These are phyloP conservation scores for Bombus confusus DNA, from an alignment of 1,140 invertebrate genomes.

Conservation along the genomic window DNA sequence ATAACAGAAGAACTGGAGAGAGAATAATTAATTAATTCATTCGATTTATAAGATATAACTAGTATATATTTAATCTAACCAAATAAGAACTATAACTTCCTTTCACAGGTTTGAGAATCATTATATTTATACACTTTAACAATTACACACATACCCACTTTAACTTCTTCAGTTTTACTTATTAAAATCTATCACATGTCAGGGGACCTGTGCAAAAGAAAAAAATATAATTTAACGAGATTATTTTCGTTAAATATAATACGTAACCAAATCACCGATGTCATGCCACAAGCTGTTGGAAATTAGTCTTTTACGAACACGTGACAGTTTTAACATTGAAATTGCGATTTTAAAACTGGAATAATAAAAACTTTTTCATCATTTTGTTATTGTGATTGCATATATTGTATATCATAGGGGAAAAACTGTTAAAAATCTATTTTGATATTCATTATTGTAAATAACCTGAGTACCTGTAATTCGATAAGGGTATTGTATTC, in stretches of 20 bases:
- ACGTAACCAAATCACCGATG: neutral
- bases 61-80: neutral
- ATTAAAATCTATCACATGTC: constrained; percentile 1
- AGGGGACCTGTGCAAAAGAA: neutral
- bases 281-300: too few relatives aligned
- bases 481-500: constrained; percentile 24
- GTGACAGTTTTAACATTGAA: neutral
- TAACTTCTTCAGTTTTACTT: neutral
- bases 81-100: constrained; percentile 1
- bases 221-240: constrained; percentile 6
- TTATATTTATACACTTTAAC: constrained; percentile 15
- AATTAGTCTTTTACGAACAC: neutral
- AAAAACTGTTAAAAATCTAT: neutral
- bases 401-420: neutral
- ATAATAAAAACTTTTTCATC: neutral
- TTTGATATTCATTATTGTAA: constrained; percentile 30
- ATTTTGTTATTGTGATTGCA: neutral
- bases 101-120: neutral
- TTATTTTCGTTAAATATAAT: constrained; percentile 34
- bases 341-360: neutral
- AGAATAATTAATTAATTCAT: neutral
- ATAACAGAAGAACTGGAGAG: constrained; percentile 8
- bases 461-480: constrained; percentile 40
- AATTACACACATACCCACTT: neutral
- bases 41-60: neutral